Base-by-base conservation (phyloP, 2,113 vertebrate species). In the Bubo blakistoni region DNA sequence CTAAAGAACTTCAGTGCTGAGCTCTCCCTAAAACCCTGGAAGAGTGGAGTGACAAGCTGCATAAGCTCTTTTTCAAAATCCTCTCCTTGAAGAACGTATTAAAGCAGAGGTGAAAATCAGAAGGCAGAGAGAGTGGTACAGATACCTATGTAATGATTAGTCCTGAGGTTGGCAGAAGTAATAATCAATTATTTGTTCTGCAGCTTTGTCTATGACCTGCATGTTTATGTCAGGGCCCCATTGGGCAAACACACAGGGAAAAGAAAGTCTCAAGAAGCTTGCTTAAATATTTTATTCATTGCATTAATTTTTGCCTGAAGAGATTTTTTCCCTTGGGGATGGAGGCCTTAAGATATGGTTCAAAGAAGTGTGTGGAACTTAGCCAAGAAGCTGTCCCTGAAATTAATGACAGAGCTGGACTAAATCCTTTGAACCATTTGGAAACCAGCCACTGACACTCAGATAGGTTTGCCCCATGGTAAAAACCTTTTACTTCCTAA, bases 211-310 rank as follows among this genome's bases (percentile, higher is more conserved):
- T 90, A 34, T 55, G 71, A 86, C 51, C 82, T 71, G 59, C 52
- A 34, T 70, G 46, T 77, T 86, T 95, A 70, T 88, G 32, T 47
- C 81, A 90, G 55, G 34, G 11, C n/a, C 63, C 44, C 38, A 40
- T 29, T 81, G 86, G 42, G 63, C 70, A 93, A 90, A 83, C 51
- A 54, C 49, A 67, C 18, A 34, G 30, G 40, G 29, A 81, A 94
- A 90, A 83, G 24, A 80, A 82, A 77, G 18, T 92, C 82, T 65
- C 67, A 83, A 32, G 52, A 40, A 92, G 13, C 79, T 88, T 86
- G 32, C 51, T 90, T 93, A 74, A 95, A 92, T 92, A 57, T 93
- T 92, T 90, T 95, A 94, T 96, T 96, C 54, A 88, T 93, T 74
- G 63, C 46, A 90, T 86, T 96, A 94, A 90, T 94, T 96, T 95